phyloP scores from a whole-genome alignment of 53 echinoderm and acorn worm species.

The Echinometra lucunter region DNA sequence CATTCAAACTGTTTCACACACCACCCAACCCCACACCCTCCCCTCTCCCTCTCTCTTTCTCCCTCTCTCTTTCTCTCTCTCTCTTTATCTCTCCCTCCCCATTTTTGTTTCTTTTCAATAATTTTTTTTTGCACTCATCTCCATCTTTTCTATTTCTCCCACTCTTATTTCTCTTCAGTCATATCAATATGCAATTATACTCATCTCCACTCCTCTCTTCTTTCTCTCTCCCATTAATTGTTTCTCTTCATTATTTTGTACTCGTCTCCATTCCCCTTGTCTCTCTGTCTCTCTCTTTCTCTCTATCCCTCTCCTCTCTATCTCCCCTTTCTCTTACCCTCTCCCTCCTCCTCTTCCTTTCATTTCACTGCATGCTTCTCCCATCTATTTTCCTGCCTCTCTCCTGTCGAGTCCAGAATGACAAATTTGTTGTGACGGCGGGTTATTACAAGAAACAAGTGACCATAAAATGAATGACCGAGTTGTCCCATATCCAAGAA shows the following conservation, averaged over 20 bases:
- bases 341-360: neutral
- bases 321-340: neutral
- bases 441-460: constrained; percentile 53
- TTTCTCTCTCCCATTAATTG: too few relatives aligned
- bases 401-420: constrained; percentile 11
- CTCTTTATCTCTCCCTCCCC: neutral
- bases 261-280: neutral
- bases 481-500: constrained; percentile 53
- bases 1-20: neutral
- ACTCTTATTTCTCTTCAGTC: neutral
- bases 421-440: constrained; percentile 61
- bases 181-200: too few relatives aligned
- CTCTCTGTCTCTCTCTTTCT: neutral
- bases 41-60: neutral
- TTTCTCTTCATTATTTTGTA: too few relatives aligned
- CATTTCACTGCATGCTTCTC: too few relatives aligned
- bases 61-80: neutral
- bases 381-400: too few relatives aligned
- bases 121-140: neutral
- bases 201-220: too few relatives aligned
- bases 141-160: neutral
- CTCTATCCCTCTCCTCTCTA: neutral
- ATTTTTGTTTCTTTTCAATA: neutral
- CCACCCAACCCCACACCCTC: neutral
- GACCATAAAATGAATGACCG: constrained; percentile 59